Base-by-base conservation (phyloP, 2,113 vertebrate genomes). In the Dascyllus trimaculatus region DNA sequence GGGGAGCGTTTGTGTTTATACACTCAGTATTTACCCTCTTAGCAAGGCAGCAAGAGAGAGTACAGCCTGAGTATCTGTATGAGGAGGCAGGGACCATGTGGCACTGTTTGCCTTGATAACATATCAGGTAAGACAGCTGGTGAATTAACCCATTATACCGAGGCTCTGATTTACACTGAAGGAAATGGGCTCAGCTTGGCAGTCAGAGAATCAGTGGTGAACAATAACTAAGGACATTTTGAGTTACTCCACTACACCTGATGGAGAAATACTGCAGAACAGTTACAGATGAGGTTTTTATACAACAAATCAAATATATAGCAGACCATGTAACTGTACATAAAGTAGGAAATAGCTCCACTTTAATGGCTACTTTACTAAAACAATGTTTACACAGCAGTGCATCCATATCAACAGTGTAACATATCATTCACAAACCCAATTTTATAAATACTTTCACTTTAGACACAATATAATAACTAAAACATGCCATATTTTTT, bases 41-140 rank as follows among this genome's bases (percentile, higher is more conserved):
- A 45, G 26, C 51, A 17, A 38, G 19, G 81, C 19, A 38, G 51
- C 24, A 11, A 29, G 5, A 46, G n/a, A 68, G 68, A 35, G 14
- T 24, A 58, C 19, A 51, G 19, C 25, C 11, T 61, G 9, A 45
- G 35, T 45, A 62, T 38, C 6, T 14, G 18, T 26, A 15, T 29
- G 48, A 57, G 15, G 66, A 67, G 35, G 32, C 7, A 29, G 0
- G 43, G 56, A 52, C 5, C 54, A 65, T 65, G 25, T 81, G 76
- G 73, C 49, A 38, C 45, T 86, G 74, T 85, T 86, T 88, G 81
- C 17, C 3, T 51, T 38, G 9, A 61, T 49, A 54, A 29, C 26
- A 69, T 72, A 84, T 62, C 21, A n/a, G 64, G 64, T 51, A 24
- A 64, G 40, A 78, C 61, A 73, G 56, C 71, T 49, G 65, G 43